phyloP scores from a whole-genome alignment of 2,888 invertebrate genomes.

The Synergus laeviventris region DNA sequence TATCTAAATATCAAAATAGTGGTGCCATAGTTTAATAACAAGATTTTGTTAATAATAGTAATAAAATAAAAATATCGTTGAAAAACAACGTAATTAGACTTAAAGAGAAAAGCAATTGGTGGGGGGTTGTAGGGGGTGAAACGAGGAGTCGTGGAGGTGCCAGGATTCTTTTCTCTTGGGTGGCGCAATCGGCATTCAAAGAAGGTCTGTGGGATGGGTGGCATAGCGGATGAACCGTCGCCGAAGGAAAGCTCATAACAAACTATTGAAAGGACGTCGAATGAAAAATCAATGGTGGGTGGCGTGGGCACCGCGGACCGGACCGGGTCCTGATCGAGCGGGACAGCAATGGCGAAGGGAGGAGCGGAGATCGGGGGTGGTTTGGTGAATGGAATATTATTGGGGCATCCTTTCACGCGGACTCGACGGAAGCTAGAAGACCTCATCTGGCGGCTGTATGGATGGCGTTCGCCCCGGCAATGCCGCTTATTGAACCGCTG shows the following conservation, averaged over 20 bases:
- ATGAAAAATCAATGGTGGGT: conserved; percentile 74
- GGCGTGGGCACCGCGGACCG: conserved; percentile 59
- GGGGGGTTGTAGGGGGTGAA: background rate
- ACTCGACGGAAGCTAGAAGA: conserved; percentile 76
- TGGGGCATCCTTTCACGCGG: conserved; percentile 76
- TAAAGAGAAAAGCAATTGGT: background rate
- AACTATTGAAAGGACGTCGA: conserved; percentile 75
- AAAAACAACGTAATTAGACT: conserved; percentile 6
- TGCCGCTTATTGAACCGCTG: conserved; percentile 74
- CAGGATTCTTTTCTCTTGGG: conserved; percentile 38
- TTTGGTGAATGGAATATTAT: conserved; percentile 76
- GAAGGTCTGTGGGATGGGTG: conserved; percentile 39
- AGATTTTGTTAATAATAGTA: too few species aligned
- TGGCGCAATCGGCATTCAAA: conserved; percentile 42
- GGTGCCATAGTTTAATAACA: too few species aligned
- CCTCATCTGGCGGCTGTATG: conserved; percentile 75
- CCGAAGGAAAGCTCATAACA: conserved; percentile 75
- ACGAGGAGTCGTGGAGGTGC: conserved; percentile 12
- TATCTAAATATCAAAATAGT: too few species aligned
- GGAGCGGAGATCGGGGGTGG: conserved; percentile 51
- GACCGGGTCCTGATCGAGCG: conserved; percentile 61
- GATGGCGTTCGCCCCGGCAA: conserved; percentile 73
- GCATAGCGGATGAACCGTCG: conserved; percentile 61
- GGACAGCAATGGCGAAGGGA: conserved; percentile 49
- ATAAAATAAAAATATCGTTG: conserved; percentile 6